Percentiles rank a stretch among this genome's conserved stretches.
These are phyloP conservation scores for Neolamprologus sp. DNA, from an alignment of 2,113 vertebrate species.

Conservation along the genomic window DNA sequence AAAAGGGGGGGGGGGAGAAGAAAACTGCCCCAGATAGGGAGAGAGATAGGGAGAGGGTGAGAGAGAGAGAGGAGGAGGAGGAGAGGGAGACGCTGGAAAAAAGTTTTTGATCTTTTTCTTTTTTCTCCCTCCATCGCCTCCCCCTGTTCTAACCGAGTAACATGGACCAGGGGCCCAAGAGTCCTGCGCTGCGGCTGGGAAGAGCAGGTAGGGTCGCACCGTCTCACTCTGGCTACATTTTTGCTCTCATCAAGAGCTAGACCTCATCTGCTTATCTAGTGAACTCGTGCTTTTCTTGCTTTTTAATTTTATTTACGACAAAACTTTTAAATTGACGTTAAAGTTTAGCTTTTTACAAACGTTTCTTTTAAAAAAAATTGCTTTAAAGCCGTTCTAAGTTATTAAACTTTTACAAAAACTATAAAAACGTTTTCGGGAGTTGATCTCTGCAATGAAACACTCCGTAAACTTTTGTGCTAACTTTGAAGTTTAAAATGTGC, in stretches of 20 bases:
- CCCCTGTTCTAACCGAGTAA: constrained; percentile 62
- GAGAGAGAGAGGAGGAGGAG: constrained; percentile 14
- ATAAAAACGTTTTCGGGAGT: neutral
- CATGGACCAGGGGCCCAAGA: constrained; percentile 90
- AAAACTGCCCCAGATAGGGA: neutral
- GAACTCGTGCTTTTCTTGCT: neutral
- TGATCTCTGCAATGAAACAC: neutral
- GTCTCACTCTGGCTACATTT: neutral
- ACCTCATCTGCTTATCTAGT: neutral
- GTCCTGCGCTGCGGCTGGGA: constrained; percentile 76
- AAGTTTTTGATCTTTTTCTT: constrained; percentile 55
- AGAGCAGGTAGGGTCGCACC: constrained; percentile 84
- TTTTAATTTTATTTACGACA: neutral
- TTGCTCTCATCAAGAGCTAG: neutral
- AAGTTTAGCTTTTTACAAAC: neutral
- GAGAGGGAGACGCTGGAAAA: constrained; percentile 31
- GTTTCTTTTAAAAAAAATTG: neutral
- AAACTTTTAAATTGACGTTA: neutral
- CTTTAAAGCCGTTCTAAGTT: neutral
- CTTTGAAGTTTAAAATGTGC: neutral
- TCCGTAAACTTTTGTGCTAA: neutral
- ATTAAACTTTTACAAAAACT: neutral
- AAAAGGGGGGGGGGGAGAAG: neutral
- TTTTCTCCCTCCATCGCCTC: constrained; percentile 53
- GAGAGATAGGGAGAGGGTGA: neutral